These are phyloP conservation scores for Zophobas atratus DNA, from an alignment of 1,140 invertebrate genomes.

Conservation along the genomic window DNA sequence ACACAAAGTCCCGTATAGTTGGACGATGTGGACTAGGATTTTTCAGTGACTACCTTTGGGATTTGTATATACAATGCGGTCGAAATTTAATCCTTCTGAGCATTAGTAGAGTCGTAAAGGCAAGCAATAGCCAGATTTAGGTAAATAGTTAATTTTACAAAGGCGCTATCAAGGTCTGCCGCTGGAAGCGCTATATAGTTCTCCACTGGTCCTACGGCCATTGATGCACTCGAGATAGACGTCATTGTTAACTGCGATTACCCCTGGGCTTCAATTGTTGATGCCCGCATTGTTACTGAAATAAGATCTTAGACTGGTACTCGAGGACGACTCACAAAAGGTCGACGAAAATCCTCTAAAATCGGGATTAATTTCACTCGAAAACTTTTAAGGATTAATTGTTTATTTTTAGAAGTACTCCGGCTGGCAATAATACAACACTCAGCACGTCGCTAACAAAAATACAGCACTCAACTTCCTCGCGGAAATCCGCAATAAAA, in stretches of 20 bases:
- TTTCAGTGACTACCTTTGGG: slow-evolving; percentile 4
- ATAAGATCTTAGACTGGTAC: slow-evolving; percentile 50
- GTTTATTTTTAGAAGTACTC: not conserved
- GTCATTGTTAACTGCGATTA: slow-evolving; percentile 63
- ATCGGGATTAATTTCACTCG: not conserved
- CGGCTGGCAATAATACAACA: not conserved
- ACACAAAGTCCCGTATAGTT: not conserved
- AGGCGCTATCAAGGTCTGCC: slow-evolving; percentile 32
- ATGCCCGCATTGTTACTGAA: slow-evolving; percentile 56
- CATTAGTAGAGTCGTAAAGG: slow-evolving; percentile 21
- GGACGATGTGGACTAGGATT: slow-evolving; percentile 11
- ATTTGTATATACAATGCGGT: slow-evolving; percentile 24
- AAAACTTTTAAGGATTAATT: slow-evolving; percentile 34
- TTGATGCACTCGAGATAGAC: slow-evolving; percentile 53
- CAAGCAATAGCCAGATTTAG: slow-evolving; percentile 47
- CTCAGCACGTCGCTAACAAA: not conserved
- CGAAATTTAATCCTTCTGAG: slow-evolving; percentile 21
- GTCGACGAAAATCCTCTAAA: not conserved
- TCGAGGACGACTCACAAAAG: slow-evolving; percentile 35
- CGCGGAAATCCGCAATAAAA: not conserved
- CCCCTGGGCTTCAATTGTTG: slow-evolving; percentile 65
- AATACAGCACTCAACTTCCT: not conserved
- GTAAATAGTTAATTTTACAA: slow-evolving; percentile 52
- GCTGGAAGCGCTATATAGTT: slow-evolving; percentile 19
- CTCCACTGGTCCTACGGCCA: slow-evolving; percentile 23